Evolutionary conservation across 2,888 invertebrate species (phyloP).

Genomic region (Eumacrocentrus americanus): DNA sequence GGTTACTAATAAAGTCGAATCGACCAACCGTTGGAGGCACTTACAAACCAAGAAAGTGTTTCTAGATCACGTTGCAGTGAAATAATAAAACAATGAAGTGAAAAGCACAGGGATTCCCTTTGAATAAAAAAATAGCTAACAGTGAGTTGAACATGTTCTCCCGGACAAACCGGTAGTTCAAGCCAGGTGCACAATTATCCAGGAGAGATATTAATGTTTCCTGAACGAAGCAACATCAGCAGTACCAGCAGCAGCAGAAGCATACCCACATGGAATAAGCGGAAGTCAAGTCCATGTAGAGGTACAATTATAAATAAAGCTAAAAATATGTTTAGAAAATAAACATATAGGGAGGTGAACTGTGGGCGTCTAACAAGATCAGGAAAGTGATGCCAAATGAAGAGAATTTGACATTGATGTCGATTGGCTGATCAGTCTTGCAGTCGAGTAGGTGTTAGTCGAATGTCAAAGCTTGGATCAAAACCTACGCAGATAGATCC

Average conservation of each 20-base stretch:
- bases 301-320: not conserved
- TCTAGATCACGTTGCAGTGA: not conserved
- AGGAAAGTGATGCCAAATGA: not conserved
- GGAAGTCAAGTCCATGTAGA: conserved; percentile 7
- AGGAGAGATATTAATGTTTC: conserved; percentile 30
- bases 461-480: conserved; percentile 13
- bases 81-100: conserved; percentile 1
- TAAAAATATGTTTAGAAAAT: not conserved
- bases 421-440: not conserved
- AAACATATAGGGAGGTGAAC: not conserved
- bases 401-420: conserved; percentile 24
- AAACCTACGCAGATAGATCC: not conserved
- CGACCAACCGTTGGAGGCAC: not conserved
- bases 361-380: conserved; percentile 4
- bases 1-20: conserved; percentile 3
- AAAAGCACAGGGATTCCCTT: not conserved
- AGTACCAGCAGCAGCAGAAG: no score
- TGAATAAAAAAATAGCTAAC: no score
- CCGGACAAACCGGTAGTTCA: not conserved
- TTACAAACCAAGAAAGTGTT: conserved; percentile 15
- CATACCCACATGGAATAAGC: not conserved
- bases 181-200: conserved; percentile 4
- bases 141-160: no score
- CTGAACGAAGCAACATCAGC: conserved; percentile 29
- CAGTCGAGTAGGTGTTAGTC: conserved; percentile 5